Base-by-base conservation (phyloP, 2,797 vertebrate genomes). In the Xenopus petersii region DNA sequence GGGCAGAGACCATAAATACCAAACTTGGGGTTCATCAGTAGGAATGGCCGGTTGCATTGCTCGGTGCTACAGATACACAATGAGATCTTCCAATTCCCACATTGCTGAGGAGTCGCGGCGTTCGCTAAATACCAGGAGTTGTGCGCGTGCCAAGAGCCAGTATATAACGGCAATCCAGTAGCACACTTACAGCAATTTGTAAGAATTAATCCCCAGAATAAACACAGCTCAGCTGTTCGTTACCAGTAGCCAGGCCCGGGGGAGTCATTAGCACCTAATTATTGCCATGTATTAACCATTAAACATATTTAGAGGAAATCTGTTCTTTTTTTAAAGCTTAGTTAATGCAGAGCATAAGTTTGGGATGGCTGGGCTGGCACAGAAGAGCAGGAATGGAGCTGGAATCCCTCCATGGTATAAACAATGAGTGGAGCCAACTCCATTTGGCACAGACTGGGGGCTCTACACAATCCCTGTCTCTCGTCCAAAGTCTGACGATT, bases 221-320 rank as follows among this genome's bases (percentile, higher is more conserved):
- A 46, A 65, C 56, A 64, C 33, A 49, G 66, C 76, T 78, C 76
- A 78, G 76, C 71, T 78, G 76, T 78, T 73, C 70, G 5, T 59
- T 58, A 73, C 71, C 76, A 78, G 71, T 73, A 78, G 76, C 60
- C 64, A 12, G 10, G 36, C 76, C 76, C 59, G 59, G 48, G 75
- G 71, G 76, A 13, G 60, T 64, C 36, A 73, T 78, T 78, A 78
- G 47, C 54, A 42, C 54, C 76, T 78, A 73, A 78, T 78, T 73
- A 78, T 78, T 56, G 71, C 67, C 76, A 54, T 73, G 71, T 78
- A 78, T 78, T 78, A 78, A 73, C 71, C 76, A 78, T 78, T 78
- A 73, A 64, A 73, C 71, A 64, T 69, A 69, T 73, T 77, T 68
- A 73, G 75, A 54, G 70, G 49, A 68, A 77, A 77, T 66, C 12